Evolutionary conservation across 2,888 invertebrate species (phyloP).

Genomic region (Phaonia tiefii): DNA sequence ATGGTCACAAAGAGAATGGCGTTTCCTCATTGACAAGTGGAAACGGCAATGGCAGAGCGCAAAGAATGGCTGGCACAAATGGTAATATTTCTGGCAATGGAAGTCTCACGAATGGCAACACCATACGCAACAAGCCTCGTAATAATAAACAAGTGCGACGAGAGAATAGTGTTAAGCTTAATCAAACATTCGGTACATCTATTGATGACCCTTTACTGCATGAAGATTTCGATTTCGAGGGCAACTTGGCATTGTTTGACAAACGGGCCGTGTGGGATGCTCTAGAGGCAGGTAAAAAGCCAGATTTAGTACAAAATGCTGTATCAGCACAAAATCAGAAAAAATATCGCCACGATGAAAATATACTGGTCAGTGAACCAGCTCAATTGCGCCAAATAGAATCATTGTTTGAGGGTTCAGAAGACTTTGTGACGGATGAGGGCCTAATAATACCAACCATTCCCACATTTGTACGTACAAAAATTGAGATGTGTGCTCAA

Average conservation of each 20-base stretch:
- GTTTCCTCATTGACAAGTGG: conserved; percentile 67
- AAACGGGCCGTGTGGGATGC: conserved; percentile 91
- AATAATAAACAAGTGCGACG: conserved; percentile 75
- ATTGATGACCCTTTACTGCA: conserved; percentile 78
- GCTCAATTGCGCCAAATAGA: conserved; percentile 86
- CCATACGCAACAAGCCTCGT: conserved; percentile 65
- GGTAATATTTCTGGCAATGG: conserved; percentile 64
- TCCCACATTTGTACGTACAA: conserved; percentile 84
- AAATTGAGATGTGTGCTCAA: conserved; percentile 86
- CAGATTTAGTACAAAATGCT: conserved; percentile 82
- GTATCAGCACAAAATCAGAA: conserved; percentile 68
- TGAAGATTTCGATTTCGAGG: conserved; percentile 96
- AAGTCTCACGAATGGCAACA: conserved; percentile 60
- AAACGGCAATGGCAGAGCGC: conserved; percentile 59
- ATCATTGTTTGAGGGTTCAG: conserved; percentile 80
- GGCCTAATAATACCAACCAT: conserved; percentile 91
- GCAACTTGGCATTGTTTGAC: conserved; percentile 94
- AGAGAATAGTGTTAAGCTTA: conserved; percentile 75
- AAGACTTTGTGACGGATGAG: conserved; percentile 83
- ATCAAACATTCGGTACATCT: conserved; percentile 78
- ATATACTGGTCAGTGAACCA: conserved; percentile 86
- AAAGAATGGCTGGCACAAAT: conserved; percentile 50
- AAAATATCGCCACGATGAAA: conserved; percentile 92
- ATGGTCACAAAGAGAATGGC: conserved; percentile 56
- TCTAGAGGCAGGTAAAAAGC: conserved; percentile 83